phyloP scores from a whole-genome alignment of 2,113 vertebrate genomes.

The Phodopus roborovskii region DNA sequence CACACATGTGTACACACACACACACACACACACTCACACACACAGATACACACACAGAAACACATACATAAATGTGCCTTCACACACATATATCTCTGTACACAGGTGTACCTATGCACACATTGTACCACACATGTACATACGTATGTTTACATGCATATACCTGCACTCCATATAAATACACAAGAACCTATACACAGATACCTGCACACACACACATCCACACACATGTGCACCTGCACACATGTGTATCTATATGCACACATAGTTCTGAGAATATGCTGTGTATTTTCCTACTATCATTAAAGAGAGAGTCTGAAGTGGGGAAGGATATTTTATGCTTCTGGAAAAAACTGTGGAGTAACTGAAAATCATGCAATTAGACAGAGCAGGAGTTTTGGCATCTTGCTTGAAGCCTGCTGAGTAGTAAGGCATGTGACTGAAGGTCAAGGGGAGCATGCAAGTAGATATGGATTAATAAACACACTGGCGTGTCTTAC shows the following conservation, averaged over 20 bases:
- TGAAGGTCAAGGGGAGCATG: conserved; percentile 70
- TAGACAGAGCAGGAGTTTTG: conserved; percentile 38
- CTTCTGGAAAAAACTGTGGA: neutral
- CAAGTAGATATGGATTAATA: conserved; percentile 76
- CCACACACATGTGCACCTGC: neutral
- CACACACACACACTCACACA: too few species aligned
- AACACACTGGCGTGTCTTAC: conserved; percentile 75
- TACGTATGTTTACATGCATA: neutral
- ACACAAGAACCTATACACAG: neutral
- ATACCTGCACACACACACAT: neutral
- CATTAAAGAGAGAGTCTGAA: conserved; percentile 34
- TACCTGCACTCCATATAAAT: neutral
- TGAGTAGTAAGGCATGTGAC: conserved; percentile 45
- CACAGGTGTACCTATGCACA: neutral
- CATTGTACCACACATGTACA: neutral
- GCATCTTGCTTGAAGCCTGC: conserved; percentile 65
- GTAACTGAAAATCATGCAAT: conserved; percentile 38
- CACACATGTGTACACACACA: neutral
- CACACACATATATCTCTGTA: neutral
- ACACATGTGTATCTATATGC: neutral
- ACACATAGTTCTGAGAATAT: neutral
- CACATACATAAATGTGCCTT: neutral
- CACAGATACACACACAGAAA: neutral
- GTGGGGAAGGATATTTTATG: conserved; percentile 18
- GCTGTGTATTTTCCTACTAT: neutral